These are phyloP conservation scores for Scarus forsteni DNA, from an alignment of 2,797 vertebrate genomes.

Conservation along the genomic window DNA sequence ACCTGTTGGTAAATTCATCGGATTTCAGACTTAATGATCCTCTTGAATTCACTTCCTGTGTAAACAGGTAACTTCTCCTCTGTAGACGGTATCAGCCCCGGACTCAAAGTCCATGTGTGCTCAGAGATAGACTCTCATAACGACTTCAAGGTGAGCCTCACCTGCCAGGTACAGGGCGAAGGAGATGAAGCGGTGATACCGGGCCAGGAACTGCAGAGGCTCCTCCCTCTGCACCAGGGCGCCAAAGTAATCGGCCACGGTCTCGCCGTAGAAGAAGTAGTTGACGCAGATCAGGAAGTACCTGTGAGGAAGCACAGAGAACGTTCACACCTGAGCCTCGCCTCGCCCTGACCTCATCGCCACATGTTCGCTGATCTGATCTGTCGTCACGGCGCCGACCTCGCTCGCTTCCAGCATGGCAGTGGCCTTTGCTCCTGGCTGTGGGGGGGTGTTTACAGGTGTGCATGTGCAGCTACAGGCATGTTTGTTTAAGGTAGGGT, in stretches of 20 bases:
- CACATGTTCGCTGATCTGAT: constrained; percentile 37
- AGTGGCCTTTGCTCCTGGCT: constrained; percentile 78
- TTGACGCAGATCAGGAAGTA: constrained; percentile 98
- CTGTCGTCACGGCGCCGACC: constrained; percentile 22
- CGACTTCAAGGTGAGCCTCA: constrained; percentile 68
- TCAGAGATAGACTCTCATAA: neutral
- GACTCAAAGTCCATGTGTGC: constrained; percentile 25
- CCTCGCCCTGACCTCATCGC: neutral
- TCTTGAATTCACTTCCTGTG: too few relatives aligned
- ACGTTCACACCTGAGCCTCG: too few relatives aligned
- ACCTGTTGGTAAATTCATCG: too few relatives aligned
- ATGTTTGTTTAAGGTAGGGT: too few relatives aligned
- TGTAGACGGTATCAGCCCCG: neutral
- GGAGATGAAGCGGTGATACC: constrained; percentile 98
- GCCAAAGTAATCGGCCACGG: constrained; percentile 95
- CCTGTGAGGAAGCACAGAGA: constrained; percentile 75
- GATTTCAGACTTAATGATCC: too few relatives aligned
- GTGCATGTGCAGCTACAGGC: neutral
- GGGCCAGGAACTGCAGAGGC: constrained; percentile 95
- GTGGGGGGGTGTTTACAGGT: constrained; percentile 14
- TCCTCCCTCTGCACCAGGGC: constrained; percentile 95
- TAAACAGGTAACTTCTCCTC: too few relatives aligned
- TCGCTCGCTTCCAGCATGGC: constrained; percentile 74
- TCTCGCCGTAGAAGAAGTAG: constrained; percentile 99
- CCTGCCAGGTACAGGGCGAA: constrained; percentile 96